These are phyloP conservation scores for Ardeotis arabs DNA, from an alignment of 2,113 vertebrate genomes.

Conservation along the genomic window DNA sequence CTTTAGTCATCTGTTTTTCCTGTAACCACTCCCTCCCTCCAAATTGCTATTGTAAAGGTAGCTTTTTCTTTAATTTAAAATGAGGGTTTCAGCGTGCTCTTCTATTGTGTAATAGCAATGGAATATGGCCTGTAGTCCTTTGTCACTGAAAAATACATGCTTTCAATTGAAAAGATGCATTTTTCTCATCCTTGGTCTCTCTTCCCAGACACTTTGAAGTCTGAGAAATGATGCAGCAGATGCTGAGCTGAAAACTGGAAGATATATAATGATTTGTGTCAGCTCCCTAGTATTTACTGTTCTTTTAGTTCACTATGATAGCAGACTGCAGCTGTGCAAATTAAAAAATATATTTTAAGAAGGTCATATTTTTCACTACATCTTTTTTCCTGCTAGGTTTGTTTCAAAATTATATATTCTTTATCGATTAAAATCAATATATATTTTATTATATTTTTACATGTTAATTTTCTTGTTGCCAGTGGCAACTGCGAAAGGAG, in stretches of 20 bases:
- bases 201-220: background rate
- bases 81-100: background rate
- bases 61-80: constrained; percentile 14
- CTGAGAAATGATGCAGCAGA: constrained; percentile 32
- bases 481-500: constrained; percentile 57
- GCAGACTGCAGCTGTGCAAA: constrained; percentile 37
- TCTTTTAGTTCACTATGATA: constrained; percentile 27
- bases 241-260: constrained; percentile 11
- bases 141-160: background rate
- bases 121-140: background rate
- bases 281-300: constrained; percentile 36
- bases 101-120: background rate
- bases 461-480: constrained; percentile 58
- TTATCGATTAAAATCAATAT: constrained; percentile 1
- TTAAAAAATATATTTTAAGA: constrained; percentile 20
- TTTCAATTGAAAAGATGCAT: background rate
- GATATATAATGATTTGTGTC: constrained; percentile 22
- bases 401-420: background rate
- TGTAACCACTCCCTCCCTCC: background rate
- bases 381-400: background rate
- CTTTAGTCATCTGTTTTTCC: background rate
- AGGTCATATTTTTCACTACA: background rate
- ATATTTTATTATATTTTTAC: constrained; percentile 15
- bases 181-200: constrained; percentile 15
- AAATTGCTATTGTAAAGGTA: background rate